These are phyloP conservation scores for Coptodon bakossiorum DNA, from an alignment of 2,113 vertebrate genomes.

Conservation along the genomic window DNA sequence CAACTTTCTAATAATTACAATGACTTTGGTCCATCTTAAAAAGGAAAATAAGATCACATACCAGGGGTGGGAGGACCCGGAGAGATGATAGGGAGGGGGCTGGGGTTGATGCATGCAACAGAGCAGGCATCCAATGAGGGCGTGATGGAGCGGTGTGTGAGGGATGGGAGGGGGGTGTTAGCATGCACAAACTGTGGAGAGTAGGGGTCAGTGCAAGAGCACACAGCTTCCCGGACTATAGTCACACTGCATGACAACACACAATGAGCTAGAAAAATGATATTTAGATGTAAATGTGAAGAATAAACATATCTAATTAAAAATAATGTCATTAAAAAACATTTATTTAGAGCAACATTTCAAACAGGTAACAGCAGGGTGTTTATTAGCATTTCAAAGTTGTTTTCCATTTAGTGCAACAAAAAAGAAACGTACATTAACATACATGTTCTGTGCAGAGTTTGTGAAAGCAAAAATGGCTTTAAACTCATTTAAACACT, in stretches of 20 bases:
- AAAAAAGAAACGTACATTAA: neutral
- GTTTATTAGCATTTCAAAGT: slow-evolving; percentile 33
- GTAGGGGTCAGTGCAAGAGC: slow-evolving; percentile 35
- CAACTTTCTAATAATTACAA: neutral
- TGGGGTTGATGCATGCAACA: slow-evolving; percentile 83
- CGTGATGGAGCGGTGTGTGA: slow-evolving; percentile 24
- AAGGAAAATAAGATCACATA: slow-evolving; percentile 73
- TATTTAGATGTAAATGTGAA: neutral
- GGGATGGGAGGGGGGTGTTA: slow-evolving; percentile 48
- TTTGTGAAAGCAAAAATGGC: neutral
- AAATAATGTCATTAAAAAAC: neutral
- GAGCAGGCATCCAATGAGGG: slow-evolving; percentile 74
- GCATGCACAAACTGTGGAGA: slow-evolving; percentile 83
- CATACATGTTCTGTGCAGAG: neutral
- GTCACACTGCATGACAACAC: neutral
- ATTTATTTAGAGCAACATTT: neutral
- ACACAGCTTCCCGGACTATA: neutral
- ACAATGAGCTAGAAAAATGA: neutral
- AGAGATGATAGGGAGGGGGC: slow-evolving; percentile 46
- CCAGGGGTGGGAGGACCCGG: slow-evolving; percentile 66
- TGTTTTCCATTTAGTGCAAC: slow-evolving; percentile 12
- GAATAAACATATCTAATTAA: neutral
- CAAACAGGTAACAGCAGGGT: neutral
- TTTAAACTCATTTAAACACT: neutral
- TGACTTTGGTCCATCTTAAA: neutral